Conservation (phyloP, 2,797 vertebrate species). For the Scomberomorus guttatus region DNA sequence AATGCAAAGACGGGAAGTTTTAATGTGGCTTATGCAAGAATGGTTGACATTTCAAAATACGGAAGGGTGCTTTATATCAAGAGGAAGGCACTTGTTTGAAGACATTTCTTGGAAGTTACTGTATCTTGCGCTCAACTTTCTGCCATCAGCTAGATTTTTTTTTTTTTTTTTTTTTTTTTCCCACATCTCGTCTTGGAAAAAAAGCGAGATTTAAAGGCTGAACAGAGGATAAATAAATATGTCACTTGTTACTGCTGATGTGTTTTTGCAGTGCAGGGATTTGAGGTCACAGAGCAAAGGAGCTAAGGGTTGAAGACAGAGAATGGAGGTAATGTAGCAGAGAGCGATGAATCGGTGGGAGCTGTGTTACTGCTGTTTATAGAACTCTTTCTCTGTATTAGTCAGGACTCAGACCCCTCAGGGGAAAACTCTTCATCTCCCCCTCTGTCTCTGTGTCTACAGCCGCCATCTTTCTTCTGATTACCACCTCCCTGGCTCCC, state of each 20-base stretch:
- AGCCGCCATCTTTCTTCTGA: slow-evolving; percentile 70
- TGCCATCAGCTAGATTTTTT: background rate
- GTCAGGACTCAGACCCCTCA: slow-evolving; percentile 62
- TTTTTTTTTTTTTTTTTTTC: background rate
- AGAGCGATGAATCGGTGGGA: slow-evolving; percentile 54
- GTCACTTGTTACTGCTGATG: slow-evolving; percentile 38
- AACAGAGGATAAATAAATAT: slow-evolving; percentile 39
- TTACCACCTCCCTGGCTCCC: slow-evolving; percentile 49
- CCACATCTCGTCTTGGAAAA: background rate
- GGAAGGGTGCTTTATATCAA: background rate
- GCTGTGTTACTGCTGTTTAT: slow-evolving; percentile 72
- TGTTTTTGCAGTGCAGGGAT: slow-evolving; percentile 43
- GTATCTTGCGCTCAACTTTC: background rate
- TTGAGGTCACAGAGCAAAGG: slow-evolving; percentile 60
- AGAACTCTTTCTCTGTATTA: slow-evolving; percentile 69
- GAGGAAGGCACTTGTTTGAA: background rate
- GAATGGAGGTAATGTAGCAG: slow-evolving; percentile 67
- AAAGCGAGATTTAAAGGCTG: slow-evolving; percentile 20
- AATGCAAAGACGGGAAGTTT: slow-evolving; percentile 10
- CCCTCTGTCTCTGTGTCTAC: slow-evolving; percentile 52
- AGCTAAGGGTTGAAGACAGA: slow-evolving; percentile 41
- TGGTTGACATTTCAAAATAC: slow-evolving; percentile 12
- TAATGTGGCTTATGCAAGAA: background rate
- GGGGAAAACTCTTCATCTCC: slow-evolving; percentile 59
- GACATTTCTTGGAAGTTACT: background rate